phyloP scores from a whole-genome alignment of 2,113 vertebrate species.

The Hemiscyllium ocellatum region DNA sequence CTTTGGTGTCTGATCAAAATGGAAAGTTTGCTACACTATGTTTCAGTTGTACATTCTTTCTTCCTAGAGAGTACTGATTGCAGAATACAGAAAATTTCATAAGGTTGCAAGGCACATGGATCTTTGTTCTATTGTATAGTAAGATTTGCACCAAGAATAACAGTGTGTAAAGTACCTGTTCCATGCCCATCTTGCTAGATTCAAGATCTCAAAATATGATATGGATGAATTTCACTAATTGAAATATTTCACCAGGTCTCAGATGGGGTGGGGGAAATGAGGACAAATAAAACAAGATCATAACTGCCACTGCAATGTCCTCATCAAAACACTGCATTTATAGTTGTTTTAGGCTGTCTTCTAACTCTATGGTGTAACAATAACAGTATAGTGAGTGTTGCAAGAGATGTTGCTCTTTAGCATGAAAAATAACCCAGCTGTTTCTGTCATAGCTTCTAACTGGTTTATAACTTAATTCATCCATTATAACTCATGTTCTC shows the following conservation, averaged over 20 bases:
- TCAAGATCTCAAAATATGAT: not conserved
- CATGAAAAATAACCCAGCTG: not conserved
- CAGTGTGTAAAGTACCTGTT: not conserved
- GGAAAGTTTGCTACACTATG: not conserved
- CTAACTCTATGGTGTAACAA: not conserved
- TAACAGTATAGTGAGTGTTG: not conserved
- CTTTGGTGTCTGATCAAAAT: not conserved
- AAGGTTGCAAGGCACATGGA: not conserved
- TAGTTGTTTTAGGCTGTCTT: not conserved
- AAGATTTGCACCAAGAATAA: not conserved
- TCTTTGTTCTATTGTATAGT: not conserved
- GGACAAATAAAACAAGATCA: not conserved
- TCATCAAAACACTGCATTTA: not conserved
- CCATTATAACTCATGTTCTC: not conserved
- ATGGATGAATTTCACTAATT: not conserved
- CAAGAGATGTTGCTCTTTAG: not conserved
- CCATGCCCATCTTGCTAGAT: not conserved
- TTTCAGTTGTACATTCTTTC: not conserved
- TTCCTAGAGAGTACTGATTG: not conserved
- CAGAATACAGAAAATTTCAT: not conserved
- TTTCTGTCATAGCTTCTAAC: not conserved
- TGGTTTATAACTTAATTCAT: not conserved
- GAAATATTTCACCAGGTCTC: not conserved
- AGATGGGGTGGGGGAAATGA: not conserved
- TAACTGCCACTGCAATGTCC: not conserved